Conservation (phyloP, 64 coral and sea anemone species). For the Anthopleura sola region DNA sequence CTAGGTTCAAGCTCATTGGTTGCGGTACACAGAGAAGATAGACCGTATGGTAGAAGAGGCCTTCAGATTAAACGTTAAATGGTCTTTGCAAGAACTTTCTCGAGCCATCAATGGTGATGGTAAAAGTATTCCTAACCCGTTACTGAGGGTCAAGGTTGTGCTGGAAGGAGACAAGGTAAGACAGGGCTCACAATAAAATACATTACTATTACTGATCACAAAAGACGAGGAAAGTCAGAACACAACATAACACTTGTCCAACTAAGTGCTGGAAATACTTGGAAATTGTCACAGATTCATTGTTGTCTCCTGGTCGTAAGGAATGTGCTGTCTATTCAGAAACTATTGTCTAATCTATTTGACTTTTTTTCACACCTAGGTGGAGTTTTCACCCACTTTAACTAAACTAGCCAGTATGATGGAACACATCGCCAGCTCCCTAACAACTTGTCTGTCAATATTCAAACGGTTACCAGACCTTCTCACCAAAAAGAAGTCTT, state of each 20-base stretch:
- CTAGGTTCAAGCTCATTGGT: slow-evolving; percentile 94
- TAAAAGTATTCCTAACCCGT: slow-evolving; percentile 91
- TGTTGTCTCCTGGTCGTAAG: not conserved
- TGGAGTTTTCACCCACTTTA: slow-evolving; percentile 95
- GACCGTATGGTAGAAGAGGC: slow-evolving; percentile 99
- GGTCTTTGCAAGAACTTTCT: slow-evolving; percentile 96
- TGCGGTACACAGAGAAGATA: slow-evolving; percentile 98
- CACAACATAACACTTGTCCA: not conserved
- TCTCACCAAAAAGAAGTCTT: slow-evolving; percentile 76
- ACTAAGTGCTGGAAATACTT: too few relatives aligned
- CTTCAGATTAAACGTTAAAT: slow-evolving; percentile 96
- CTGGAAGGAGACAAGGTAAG: slow-evolving; percentile 94
- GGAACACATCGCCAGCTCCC: slow-evolving; percentile 80
- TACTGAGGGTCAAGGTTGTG: slow-evolving; percentile 93
- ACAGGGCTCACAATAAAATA: not conserved
- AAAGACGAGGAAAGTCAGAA: too few relatives aligned
- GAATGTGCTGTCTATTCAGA: too few relatives aligned
- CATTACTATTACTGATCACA: not conserved
- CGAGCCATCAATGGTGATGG: slow-evolving; percentile 98
- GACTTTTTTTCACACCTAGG: not conserved
- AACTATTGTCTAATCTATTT: not conserved
- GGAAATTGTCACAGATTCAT: not conserved
- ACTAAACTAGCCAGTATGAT: slow-evolving; percentile 98
- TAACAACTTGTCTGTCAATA: slow-evolving; percentile 80
- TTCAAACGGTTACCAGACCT: slow-evolving; percentile 92